These are phyloP conservation scores for Gymnocypris eckloni DNA, from an alignment of 2,797 vertebrate species.

Conservation along the genomic window DNA sequence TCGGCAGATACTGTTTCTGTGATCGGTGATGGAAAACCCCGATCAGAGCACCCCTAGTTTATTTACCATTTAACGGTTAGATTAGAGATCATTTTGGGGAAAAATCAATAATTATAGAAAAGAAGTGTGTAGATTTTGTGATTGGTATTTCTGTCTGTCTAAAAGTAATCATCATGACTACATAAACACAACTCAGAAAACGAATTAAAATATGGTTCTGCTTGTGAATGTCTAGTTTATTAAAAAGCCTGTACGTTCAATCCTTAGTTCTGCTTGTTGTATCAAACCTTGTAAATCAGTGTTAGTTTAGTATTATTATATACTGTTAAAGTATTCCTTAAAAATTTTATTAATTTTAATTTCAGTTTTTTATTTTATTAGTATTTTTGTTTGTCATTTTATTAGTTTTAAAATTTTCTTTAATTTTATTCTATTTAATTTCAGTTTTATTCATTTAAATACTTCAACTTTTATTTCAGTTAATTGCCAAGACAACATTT, in stretches of 20 bases:
- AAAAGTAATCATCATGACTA: not conserved
- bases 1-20: too few species aligned
- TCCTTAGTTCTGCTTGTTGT: not conserved
- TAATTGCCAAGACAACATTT: not conserved
- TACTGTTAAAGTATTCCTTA: not conserved
- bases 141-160: not conserved
- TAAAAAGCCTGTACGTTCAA: not conserved
- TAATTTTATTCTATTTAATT: not conserved
- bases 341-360: not conserved
- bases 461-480: not conserved
- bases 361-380: too few species aligned
- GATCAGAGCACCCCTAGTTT: not conserved
- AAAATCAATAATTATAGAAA: not conserved
- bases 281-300: not conserved
- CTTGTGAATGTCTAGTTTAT: not conserved
- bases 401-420: not conserved
- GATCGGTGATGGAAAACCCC: too few species aligned
- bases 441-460: not conserved
- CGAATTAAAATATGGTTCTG: not conserved
- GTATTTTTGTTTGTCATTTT: not conserved
- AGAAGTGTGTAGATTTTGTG: not conserved
- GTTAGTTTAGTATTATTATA: not conserved
- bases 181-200: not conserved
- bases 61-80: not conserved
- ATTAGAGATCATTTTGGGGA: not conserved